phyloP scores from a whole-genome alignment of 2,888 invertebrate species.

The Drosophila parthenogenetica region DNA sequence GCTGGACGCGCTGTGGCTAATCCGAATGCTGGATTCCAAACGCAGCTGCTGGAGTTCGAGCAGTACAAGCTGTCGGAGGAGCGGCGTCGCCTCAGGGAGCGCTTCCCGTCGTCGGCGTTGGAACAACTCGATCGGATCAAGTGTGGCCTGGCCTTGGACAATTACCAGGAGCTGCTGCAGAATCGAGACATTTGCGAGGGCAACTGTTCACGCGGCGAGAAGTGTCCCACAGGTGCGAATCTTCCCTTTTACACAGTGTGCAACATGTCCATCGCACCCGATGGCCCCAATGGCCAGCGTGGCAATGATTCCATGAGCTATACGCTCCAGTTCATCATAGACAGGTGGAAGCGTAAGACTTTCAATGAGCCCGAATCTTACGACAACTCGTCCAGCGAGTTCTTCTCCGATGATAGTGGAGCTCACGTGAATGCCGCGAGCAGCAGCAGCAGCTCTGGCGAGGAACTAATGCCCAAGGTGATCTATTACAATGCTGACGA shows the following conservation, averaged over 20 bases:
- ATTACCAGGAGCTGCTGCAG: slow-evolving; percentile 92
- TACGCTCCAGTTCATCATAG: slow-evolving; percentile 61
- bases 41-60: slow-evolving; percentile 96
- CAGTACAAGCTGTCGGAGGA: slow-evolving; percentile 92
- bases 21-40: slow-evolving; percentile 98
- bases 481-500: slow-evolving; percentile 54
- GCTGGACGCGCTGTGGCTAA: slow-evolving; percentile 96
- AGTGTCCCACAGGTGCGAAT: slow-evolving; percentile 92
- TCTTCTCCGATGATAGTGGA: background rate
- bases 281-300: background rate
- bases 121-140: slow-evolving; percentile 90
- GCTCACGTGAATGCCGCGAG: background rate
- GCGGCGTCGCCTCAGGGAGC: slow-evolving; percentile 92
- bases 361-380: background rate
- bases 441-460: slow-evolving; percentile 40
- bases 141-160: slow-evolving; percentile 91
- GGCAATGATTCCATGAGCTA: slow-evolving; percentile 27
- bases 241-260: slow-evolving; percentile 20
- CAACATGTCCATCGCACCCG: slow-evolving; percentile 5
- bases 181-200: slow-evolving; percentile 94
- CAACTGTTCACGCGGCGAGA: slow-evolving; percentile 92
- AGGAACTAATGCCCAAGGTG: slow-evolving; percentile 69
- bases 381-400: background rate
- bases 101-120: slow-evolving; percentile 92
- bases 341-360: slow-evolving; percentile 63